Evolutionary conservation across 2,888 invertebrate genomes (phyloP).

Genomic region (Orthosia gothica): DNA sequence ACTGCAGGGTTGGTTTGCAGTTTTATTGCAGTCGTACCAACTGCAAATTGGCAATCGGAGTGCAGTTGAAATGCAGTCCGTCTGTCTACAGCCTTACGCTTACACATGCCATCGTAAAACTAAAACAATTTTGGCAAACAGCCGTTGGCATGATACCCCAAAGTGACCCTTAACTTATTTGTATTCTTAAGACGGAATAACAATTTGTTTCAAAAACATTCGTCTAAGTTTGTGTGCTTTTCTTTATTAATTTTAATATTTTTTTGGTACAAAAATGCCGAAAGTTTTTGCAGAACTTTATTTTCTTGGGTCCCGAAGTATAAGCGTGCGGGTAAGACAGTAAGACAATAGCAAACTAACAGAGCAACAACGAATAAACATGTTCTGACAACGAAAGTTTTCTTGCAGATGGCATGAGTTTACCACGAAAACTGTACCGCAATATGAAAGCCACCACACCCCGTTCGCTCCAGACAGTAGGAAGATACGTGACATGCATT

Average conservation of each 20-base stretch:
- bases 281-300: neutral
- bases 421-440: no score
- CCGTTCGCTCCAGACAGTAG: no score
- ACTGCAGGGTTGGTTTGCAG: no score
- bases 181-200: neutral
- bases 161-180: conserved; percentile 23
- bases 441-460: no score
- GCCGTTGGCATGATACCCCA: neutral
- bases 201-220: neutral
- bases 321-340: neutral
- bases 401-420: no score
- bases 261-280: neutral
- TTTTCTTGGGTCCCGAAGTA: neutral
- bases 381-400: no score
- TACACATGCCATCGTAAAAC: conserved; percentile 23
- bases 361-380: no score
- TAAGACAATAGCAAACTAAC: no score
- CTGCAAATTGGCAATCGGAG: no score
- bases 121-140: conserved; percentile 36
- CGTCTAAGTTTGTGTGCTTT: neutral
- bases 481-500: no score
- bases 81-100: neutral
- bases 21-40: no score
- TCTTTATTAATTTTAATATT: neutral
- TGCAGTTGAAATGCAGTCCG: no score